A percentile compares a stretch with the other conserved stretches of the same genome.
phyloP scores from a whole-genome alignment of 1,140 invertebrate genomes.

The Trissolcus basalis region DNA sequence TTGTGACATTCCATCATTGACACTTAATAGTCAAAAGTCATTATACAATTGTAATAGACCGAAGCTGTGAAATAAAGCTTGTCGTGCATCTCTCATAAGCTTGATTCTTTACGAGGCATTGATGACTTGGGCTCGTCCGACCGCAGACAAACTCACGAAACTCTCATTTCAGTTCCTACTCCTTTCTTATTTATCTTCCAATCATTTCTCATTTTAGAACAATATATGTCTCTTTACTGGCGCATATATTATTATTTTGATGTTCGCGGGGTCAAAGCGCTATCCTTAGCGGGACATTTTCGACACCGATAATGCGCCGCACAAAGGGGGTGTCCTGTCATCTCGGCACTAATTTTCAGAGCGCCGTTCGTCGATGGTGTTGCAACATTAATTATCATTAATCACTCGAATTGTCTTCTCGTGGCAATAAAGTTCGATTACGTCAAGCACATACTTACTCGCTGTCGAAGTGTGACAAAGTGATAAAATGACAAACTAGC shows the following conservation, averaged over 20 bases:
- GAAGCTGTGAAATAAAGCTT: constrained; percentile 69
- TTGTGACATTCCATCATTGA: constrained; percentile 41
- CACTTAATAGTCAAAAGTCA: constrained; percentile 63
- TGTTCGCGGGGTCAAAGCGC: constrained; percentile 34
- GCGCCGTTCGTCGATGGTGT: constrained; percentile 11
- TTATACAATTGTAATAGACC: constrained; percentile 64
- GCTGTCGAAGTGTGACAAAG: constrained; percentile 59
- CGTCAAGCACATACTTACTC: constrained; percentile 57
- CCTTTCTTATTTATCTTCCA: constrained; percentile 51
- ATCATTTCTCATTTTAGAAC: constrained; percentile 58
- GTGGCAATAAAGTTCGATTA: constrained; percentile 44
- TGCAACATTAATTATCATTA: constrained; percentile 47
- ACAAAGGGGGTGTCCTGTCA: constrained; percentile 1
- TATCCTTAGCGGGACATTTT: constrained; percentile 33
- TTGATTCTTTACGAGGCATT: constrained; percentile 74
- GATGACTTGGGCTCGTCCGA: constrained; percentile 70
- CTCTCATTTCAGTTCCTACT: constrained; percentile 57
- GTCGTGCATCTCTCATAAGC: constrained; percentile 73
- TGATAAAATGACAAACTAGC: constrained; percentile 61
- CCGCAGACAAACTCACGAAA: constrained; percentile 71
- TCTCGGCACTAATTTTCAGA: constrained; percentile 2
- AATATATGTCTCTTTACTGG: constrained; percentile 50
- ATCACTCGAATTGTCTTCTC: constrained; percentile 32
- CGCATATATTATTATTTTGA: constrained; percentile 44
- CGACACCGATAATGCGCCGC: constrained; percentile 35